Conservation (phyloP, 1,140 invertebrate genomes). For the Ridgeia piscesae region DNA sequence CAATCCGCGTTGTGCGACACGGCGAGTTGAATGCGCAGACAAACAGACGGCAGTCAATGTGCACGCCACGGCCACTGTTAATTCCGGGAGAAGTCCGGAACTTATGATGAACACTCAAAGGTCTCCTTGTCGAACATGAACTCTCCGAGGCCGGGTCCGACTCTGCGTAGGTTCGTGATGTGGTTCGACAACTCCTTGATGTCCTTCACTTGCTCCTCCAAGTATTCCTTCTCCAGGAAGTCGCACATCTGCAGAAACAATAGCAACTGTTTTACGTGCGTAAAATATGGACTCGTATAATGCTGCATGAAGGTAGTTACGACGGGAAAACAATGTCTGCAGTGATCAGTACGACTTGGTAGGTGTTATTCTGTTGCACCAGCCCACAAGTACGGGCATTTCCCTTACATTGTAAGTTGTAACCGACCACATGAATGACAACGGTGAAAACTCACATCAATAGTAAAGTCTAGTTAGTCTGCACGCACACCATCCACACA, state of each 20-base stretch:
- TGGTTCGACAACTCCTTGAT: constrained; percentile 66
- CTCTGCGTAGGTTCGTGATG: constrained; percentile 66
- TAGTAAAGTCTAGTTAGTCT: too few relatives aligned
- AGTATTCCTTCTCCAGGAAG: constrained; percentile 64
- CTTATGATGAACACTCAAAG: neutral
- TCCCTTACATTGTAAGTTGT: too few relatives aligned
- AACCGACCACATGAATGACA: too few relatives aligned
- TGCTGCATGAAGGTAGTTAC: too few relatives aligned
- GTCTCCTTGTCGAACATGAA: constrained; percentile 66
- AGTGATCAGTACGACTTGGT: too few relatives aligned
- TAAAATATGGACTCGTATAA: too few relatives aligned
- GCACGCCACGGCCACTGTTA: neutral
- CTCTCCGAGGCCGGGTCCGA: constrained; percentile 66
- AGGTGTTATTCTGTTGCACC: too few relatives aligned
- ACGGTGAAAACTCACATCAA: too few relatives aligned
- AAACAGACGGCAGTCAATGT: neutral
- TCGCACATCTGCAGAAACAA: constrained; percentile 59
- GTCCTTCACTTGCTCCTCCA: constrained; percentile 64
- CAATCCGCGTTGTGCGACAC: neutral
- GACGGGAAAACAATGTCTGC: too few relatives aligned
- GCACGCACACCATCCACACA: too few relatives aligned
- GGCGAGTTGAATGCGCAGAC: neutral
- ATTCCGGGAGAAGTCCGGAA: constrained; percentile 2
- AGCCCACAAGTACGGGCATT: neutral
- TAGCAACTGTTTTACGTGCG: neutral